Percentiles rank a stretch among this genome's conserved stretches.
Evolutionary conservation across 1,140 invertebrate genomes (phyloP).

Genomic region (Penaeus japonicus): DNA sequence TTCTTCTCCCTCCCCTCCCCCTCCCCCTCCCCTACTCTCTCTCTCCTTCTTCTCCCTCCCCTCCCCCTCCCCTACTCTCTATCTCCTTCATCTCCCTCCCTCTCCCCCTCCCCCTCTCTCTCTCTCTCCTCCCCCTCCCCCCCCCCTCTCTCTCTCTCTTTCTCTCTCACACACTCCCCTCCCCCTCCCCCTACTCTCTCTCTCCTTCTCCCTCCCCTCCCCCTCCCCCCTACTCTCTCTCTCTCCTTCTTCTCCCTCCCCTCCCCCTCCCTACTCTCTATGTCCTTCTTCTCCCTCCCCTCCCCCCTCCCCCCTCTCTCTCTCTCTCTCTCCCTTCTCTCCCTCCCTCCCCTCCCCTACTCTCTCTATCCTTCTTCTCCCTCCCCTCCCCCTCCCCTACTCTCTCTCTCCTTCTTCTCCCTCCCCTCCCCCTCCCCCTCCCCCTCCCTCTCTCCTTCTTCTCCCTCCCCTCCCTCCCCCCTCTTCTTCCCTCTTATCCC

Average conservation of each 20-base stretch:
- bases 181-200: background rate
- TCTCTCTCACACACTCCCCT: no score
- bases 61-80: no score
- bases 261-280: background rate
- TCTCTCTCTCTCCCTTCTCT: background rate
- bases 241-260: background rate
- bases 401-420: background rate
- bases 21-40: no score
- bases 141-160: background rate
- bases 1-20: no score
- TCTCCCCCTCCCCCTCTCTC: no score
- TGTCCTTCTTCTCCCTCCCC: background rate
- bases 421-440: background rate
- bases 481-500: no score
- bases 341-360: no score
- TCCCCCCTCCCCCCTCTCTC: background rate
- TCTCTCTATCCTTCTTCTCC: no score
- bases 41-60: no score
- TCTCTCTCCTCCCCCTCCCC: no score
- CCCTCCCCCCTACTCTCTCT: background rate
- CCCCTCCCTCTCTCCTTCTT: background rate
- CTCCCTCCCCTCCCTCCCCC: no score
- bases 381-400: background rate
- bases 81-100: no score
- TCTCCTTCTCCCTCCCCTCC: background rate